Evolutionary conservation across 2,113 vertebrate genomes (phyloP), one percentile per base, ranked within the genome.

Genomic region (Ameiurus melas): DNA sequence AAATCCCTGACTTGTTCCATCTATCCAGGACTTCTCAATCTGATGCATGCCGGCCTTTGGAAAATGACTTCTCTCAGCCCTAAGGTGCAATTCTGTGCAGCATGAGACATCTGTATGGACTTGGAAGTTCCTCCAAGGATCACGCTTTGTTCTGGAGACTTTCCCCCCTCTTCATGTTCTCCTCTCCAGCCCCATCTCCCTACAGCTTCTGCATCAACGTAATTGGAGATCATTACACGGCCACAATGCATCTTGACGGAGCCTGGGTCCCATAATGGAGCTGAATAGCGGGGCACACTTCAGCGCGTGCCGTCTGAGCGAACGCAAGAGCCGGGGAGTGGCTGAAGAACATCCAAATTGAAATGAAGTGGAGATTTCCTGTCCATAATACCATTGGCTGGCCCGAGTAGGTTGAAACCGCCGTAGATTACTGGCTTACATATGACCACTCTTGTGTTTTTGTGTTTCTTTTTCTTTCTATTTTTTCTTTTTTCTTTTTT

Each of bases 141-240:
- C 84, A 87, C 90, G 93, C 94, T 96, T 95, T 96, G 95, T 95
- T 96, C 94, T 93, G 94, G 89, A 93, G 94, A 92, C 94, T 91
- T 91, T 68, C 79, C 55, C 60, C 5, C 47, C 20, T 92, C 91
- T 93, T 92, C 91, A 91, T 91, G 91, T 91, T 86, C 91, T 90
- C 91, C 92, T 91, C 92, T 83, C 93, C 4, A 57, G 36, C 51
- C 27, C 84, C 87, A 85, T 87, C 73, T 91, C 88, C 92, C 93
- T 92, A 88, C 86, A 92, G 93, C 91, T 90, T 86, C 92, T 92
- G 93, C 94, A 95, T 96, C 94, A 95, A 90, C 88, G 93, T 95
- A 96, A 96, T 96, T 95, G 95, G 93, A 95, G 93, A 95, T 96
- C 94, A 96, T 96, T 96, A 95, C 93, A 73, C 85, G 91, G 90